phyloP scores from a whole-genome alignment of 2,888 invertebrate species.

The Oscheius sp. region DNA sequence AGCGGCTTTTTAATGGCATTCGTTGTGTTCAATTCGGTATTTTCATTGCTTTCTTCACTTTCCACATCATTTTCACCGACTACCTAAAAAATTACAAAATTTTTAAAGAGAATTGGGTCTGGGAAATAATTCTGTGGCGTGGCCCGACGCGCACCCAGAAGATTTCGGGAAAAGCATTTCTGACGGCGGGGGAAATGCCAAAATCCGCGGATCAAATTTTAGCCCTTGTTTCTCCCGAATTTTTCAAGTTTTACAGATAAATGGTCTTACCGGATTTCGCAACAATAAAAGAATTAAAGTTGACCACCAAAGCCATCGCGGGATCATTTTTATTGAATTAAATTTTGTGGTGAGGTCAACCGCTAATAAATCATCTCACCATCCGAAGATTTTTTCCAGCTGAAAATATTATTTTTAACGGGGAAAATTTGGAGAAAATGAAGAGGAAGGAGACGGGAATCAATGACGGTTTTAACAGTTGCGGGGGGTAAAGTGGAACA shows the following conservation, averaged over 20 bases:
- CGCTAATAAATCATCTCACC: conserved; percentile 2
- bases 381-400: neutral
- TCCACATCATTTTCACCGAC: neutral
- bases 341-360: neutral
- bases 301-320: conserved; percentile 35
- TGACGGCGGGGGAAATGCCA: too few species aligned
- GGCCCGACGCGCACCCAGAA: too few species aligned
- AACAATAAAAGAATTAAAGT: conserved; percentile 23
- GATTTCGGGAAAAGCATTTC: too few species aligned
- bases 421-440: neutral
- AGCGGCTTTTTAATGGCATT: neutral
- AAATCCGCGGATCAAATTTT: too few species aligned
- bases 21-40: neutral
- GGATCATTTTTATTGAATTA: neutral
- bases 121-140: neutral
- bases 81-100: neutral
- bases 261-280: conserved; percentile 10
- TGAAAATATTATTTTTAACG: neutral
- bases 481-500: neutral
- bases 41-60: neutral
- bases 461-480: neutral
- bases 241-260: too few species aligned
- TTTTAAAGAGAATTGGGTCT: too few species aligned
- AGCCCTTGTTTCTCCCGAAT: too few species aligned
- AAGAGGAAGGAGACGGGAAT: neutral